Evolutionary conservation across 2,888 invertebrate species (phyloP), one percentile per base, ranked within the genome.

Genomic region (Limenitis camilla): DNA sequence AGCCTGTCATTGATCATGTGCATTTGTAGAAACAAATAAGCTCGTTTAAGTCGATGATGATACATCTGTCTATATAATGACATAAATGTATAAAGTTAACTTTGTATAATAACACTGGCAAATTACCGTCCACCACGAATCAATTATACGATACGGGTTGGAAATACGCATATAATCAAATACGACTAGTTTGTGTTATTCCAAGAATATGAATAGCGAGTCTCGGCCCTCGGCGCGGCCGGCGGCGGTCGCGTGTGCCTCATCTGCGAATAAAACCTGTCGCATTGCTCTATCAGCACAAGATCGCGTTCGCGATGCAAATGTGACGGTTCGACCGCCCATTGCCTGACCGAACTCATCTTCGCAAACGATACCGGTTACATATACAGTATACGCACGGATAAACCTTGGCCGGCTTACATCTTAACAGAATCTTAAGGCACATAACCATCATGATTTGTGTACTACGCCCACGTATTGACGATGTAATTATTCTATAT

Each of bases 391-490:
- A 60, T 65, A 64, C 63, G 59, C 61, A 50, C 56, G 56, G 51
- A 49, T 40, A 45, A 59, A 62, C 71, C 72, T 73, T 72, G 71
- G 66, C 67, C 68, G 67, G 62, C 61, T 72, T 69, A 65, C 62
- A 60, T 61, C 62, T 56, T 36, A 52, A 53, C 52, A 49, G 38
- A 52, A 51, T 54, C 46, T 44, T 44, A 8, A 44, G 44, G 44
- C 44, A 40, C 44, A 44, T 33, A 45, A 45, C 33, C 38, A 51
- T 44, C 28, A 43, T 50, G 44, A 51, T 44, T 53, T 36, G 47
- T 53, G 28, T 42, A 29, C 45, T 28, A 49, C 49, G 27, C 49
- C 48, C 45, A 53, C 52, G 41, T 38, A 31, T 36, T 52, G 42
- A 32, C 36, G 11, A 27, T 47, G 38, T 47, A 47, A 52, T 52